Conservation (phyloP, 2,888 invertebrate genomes). For the Cheilosia scutellata region DNA sequence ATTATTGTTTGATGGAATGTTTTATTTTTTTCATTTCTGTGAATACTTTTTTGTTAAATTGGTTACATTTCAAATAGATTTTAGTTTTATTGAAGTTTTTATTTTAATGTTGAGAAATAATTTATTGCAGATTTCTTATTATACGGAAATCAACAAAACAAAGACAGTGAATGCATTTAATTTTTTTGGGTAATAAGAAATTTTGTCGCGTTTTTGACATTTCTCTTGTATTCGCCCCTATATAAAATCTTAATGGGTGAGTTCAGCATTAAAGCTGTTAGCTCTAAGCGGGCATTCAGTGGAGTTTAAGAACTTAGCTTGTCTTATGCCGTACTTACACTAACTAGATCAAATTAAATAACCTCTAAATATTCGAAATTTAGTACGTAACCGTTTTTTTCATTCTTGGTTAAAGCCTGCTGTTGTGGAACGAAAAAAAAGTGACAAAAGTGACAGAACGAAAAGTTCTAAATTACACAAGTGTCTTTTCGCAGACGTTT, state of each 20-base stretch:
- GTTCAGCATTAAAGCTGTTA: conserved; percentile 11
- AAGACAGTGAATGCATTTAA: conserved; percentile 58
- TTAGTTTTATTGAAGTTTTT: background rate
- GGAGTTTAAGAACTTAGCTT: background rate
- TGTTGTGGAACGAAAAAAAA: no score
- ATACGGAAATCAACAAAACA: conserved; percentile 64
- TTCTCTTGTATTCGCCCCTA: conserved; percentile 20
- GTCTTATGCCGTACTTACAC: background rate
- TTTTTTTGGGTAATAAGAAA: conserved; percentile 42
- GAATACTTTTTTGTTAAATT: background rate
- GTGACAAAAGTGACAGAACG: no score
- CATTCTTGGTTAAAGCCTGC: no score
- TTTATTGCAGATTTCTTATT: conserved; percentile 26
- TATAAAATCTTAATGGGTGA: conserved; percentile 4
- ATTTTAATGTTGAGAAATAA: conserved; percentile 11
- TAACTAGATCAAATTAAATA: no score
- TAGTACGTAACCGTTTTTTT: no score
- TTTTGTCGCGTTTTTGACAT: conserved; percentile 43
- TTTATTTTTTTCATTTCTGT: conserved; percentile 34
- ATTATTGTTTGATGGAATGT: conserved; percentile 59
- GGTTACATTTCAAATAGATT: conserved; percentile 44
- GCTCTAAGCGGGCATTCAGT: background rate
- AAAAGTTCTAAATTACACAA: no score
- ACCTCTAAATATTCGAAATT: no score
- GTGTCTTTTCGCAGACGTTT: no score